Evolutionary conservation across 2,797 vertebrate species (phyloP).

Genomic region (Thaleichthys pacificus): DNA sequence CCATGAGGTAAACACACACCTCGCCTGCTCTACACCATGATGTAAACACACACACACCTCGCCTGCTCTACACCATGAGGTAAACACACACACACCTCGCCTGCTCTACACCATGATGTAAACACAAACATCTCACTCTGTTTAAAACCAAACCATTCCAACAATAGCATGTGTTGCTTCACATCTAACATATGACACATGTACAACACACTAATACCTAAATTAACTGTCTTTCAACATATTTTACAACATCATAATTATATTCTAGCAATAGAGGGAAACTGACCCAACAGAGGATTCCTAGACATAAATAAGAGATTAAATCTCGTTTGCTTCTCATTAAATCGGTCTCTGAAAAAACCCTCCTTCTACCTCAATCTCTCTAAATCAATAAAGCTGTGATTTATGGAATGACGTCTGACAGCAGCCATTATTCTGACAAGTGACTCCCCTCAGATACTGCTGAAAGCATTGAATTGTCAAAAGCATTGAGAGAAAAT

Average conservation of each 20-base stretch:
- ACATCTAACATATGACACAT: no score
- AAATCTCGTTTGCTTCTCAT: neutral
- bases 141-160: no score
- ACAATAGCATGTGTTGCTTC: no score
- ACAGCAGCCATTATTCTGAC: slow-evolving; percentile 33
- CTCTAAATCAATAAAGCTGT: slow-evolving; percentile 19
- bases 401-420: slow-evolving; percentile 19
- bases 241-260: neutral
- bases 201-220: no score
- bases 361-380: neutral
- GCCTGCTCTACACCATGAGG: slow-evolving; percentile 97
- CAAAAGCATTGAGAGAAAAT: slow-evolving; percentile 19
- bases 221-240: neutral
- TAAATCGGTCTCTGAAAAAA: neutral
- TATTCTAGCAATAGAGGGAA: neutral
- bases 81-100: slow-evolving; percentile 46
- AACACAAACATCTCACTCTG: neutral
- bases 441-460: slow-evolving; percentile 12
- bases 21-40: slow-evolving; percentile 1
- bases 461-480: slow-evolving; percentile 4
- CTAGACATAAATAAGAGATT: neutral
- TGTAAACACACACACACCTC: no score
- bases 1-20: slow-evolving; percentile 83
- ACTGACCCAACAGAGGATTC: neutral
- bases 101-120: slow-evolving; percentile 55